A percentile compares a stretch with the other conserved stretches of the same genome.
These are phyloP conservation scores for Drosophila paulistorum DNA, from an alignment of 1,140 invertebrate genomes.

Conservation along the genomic window DNA sequence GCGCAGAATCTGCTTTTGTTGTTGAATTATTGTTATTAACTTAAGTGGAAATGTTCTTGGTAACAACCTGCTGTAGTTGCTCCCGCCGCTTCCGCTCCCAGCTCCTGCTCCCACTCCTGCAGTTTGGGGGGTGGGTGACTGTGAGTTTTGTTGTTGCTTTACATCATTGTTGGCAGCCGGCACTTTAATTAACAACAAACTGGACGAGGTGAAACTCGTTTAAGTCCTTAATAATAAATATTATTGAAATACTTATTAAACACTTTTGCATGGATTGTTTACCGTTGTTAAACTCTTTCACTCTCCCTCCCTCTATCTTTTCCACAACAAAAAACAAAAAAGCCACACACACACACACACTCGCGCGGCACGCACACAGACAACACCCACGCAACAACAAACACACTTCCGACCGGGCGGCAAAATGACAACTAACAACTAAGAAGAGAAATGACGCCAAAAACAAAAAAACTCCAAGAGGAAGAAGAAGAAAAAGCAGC, in stretches of 20 bases:
- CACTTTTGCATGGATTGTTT: constrained; percentile 11
- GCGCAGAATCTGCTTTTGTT: constrained; percentile 62
- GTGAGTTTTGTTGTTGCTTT: background rate
- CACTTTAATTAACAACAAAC: background rate
- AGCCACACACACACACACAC: background rate
- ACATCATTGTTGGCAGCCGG: constrained; percentile 1
- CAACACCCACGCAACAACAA: constrained; percentile 50
- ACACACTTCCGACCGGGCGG: constrained; percentile 66
- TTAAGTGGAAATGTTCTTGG: constrained; percentile 17
- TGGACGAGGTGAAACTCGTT: background rate
- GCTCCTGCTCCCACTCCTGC: background rate
- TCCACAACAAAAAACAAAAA: constrained; percentile 22
- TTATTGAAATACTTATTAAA: constrained; percentile 6
- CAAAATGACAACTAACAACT: constrained; percentile 64
- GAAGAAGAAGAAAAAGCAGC: constrained; percentile 6
- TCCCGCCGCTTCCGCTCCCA: too few relatives aligned
- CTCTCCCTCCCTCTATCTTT: too few relatives aligned
- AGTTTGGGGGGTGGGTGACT: background rate
- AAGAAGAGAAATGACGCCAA: constrained; percentile 37
- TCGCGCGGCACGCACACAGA: background rate
- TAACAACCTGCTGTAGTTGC: constrained; percentile 2
- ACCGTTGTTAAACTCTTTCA: constrained; percentile 27
- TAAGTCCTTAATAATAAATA: background rate
- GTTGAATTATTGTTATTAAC: constrained; percentile 42
- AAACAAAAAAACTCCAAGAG: background rate